Percentiles rank a stretch among this genome's conserved stretches.
phyloP scores from a whole-genome alignment of 1,140 invertebrate genomes.

The Leptinotarsa lineolata region DNA sequence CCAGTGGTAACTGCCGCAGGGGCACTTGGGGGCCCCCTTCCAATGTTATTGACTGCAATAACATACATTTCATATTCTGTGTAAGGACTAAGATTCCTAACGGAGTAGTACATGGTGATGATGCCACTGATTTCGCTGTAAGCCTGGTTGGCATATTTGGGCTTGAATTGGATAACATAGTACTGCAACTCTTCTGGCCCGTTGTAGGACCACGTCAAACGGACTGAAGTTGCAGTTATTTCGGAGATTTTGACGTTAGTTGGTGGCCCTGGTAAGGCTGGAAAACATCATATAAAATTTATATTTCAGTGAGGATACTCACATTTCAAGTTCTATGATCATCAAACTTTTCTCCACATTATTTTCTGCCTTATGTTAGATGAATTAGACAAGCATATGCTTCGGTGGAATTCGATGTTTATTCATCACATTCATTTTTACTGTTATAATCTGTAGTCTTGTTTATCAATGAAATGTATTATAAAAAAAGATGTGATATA shows the following conservation, averaged over 20 bases:
- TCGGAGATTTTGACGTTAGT: slow-evolving; percentile 87
- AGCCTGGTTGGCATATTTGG: slow-evolving; percentile 81
- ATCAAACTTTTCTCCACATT: background rate
- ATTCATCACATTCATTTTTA: too few species aligned
- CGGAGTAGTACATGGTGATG: slow-evolving; percentile 89
- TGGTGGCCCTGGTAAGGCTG: slow-evolving; percentile 87
- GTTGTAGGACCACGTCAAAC: slow-evolving; percentile 88
- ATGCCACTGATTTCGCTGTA: slow-evolving; percentile 90
- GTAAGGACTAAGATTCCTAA: slow-evolving; percentile 86
- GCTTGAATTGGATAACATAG: slow-evolving; percentile 95
- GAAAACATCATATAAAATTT: slow-evolving; percentile 1
- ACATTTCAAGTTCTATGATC: background rate
- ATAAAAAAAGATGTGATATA: too few species aligned
- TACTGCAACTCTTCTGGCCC: slow-evolving; percentile 84
- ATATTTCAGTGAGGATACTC: background rate
- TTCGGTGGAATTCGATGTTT: too few species aligned
- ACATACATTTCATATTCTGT: slow-evolving; percentile 97
- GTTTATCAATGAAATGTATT: too few species aligned
- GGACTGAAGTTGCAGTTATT: slow-evolving; percentile 88
- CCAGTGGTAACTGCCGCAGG: slow-evolving; percentile 90
- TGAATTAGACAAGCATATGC: too few species aligned
- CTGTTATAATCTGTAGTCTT: too few species aligned
- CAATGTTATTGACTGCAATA: slow-evolving; percentile 91
- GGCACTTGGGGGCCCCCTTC: slow-evolving; percentile 82
- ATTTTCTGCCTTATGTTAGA: background rate